phyloP scores from a whole-genome alignment of 2,888 invertebrate genomes.

The Xestia c-nigrum region DNA sequence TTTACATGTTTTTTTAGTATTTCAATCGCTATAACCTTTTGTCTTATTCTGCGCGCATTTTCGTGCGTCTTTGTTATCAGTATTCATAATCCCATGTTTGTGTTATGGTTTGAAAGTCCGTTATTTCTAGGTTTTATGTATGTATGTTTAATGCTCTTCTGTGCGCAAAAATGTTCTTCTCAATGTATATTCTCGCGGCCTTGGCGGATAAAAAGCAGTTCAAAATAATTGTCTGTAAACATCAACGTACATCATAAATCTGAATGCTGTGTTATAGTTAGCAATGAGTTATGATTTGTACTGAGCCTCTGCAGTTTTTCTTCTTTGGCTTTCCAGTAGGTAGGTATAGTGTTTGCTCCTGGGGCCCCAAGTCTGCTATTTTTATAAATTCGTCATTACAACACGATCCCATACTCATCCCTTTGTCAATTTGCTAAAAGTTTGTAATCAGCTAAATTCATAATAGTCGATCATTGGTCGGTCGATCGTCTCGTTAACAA shows the following conservation, averaged over 20 bases:
- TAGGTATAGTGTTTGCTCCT: neutral
- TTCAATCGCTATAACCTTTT: conserved; percentile 22
- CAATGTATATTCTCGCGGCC: conserved; percentile 13
- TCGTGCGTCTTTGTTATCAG: conserved; percentile 59
- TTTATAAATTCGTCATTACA: too few relatives aligned
- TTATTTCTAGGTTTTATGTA: neutral
- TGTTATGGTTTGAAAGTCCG: conserved; percentile 31
- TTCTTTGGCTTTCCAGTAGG: neutral
- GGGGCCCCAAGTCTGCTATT: too few relatives aligned
- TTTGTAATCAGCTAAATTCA: too few relatives aligned
- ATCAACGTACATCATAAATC: conserved; percentile 37
- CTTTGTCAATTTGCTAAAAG: too few relatives aligned
- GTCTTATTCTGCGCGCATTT: conserved; percentile 27
- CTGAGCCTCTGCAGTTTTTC: conserved; percentile 32
- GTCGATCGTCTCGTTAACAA: too few relatives aligned
- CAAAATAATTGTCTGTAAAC: conserved; percentile 40
- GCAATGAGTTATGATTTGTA: conserved; percentile 31
- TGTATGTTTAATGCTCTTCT: conserved; percentile 13
- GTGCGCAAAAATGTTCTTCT: conserved; percentile 6
- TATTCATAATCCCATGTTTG: conserved; percentile 49
- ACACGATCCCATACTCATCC: too few relatives aligned
- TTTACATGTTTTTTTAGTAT: conserved; percentile 47
- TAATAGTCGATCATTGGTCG: too few relatives aligned
- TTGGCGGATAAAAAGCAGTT: conserved; percentile 32
- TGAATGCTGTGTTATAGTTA: conserved; percentile 24